Evolutionary conservation across 2,888 invertebrate species (phyloP), one percentile per base, ranked within the genome.

Genomic region (Agrotis ipsilon): DNA sequence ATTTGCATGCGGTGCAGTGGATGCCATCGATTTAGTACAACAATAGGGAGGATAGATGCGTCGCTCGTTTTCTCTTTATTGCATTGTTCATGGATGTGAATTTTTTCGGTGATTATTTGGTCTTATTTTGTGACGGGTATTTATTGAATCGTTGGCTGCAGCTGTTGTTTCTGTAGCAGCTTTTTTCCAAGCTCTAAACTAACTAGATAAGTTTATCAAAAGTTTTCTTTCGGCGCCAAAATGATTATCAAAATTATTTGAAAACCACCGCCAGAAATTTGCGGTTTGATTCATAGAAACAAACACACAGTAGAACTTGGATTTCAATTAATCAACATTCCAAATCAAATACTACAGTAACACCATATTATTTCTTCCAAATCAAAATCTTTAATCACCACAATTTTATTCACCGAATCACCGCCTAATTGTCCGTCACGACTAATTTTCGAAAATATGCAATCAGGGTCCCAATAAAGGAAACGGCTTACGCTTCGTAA

Each of bases 1-100:
- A 91, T 92, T 90, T 91, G 89, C 90, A 90, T 90, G 88, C 86
- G 83, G 82, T 87, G 87, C 82, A 84, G 72, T 83, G 78, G 76
- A 73, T 82, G 86, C 89, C 88, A 87, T 84, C 83, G 83, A 90
- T 89, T 90, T 81, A 84, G 82, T 83, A 78, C 82, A 87, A 90
- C 90, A 92, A 90, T 88, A 86, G 86, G 80, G 79, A 74, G 78
- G 76, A 78, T 81, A 63, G 78, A 75, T 80, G 78, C 82, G 74
- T 73, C 79, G 61, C 75, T 78, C 77, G 75, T 84, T 84, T 83
- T 61, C 62, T 60, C 60, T 78, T 79, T 75, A 78, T 78, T 78
- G 75, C 78, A 84, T 82, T 83, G 81, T 79, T 75, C 75, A 59
- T 49, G 60, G 58, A 64, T 27, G 69, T 78, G 55, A 66, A 58